Conservation (phyloP, 2,113 vertebrate species). For the Myiopsitta monachus region DNA sequence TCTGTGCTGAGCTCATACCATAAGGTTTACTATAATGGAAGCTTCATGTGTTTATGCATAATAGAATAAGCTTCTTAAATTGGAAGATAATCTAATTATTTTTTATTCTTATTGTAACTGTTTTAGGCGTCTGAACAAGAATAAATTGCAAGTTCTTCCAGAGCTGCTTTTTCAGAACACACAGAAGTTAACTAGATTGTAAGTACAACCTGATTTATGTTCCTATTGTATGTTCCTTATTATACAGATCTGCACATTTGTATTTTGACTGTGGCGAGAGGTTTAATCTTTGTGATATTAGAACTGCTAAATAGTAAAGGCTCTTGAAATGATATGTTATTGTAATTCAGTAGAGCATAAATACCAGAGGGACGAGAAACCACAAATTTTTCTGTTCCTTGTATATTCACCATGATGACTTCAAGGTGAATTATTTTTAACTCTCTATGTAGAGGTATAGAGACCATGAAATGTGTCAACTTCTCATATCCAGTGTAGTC, state of each 20-base stretch:
- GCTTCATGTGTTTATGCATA: background rate
- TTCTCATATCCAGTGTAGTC: background rate
- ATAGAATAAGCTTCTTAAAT: background rate
- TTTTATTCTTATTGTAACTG: background rate
- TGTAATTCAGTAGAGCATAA: background rate
- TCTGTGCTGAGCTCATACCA: background rate
- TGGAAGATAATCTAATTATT: background rate
- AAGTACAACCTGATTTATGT: conserved; percentile 75
- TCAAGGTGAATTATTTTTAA: background rate
- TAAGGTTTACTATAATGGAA: background rate
- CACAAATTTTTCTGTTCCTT: background rate
- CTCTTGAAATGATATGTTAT: background rate
- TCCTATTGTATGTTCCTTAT: background rate
- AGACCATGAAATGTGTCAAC: background rate
- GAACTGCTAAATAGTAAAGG: background rate
- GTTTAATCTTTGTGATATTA: background rate
- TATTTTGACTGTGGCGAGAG: background rate
- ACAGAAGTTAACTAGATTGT: conserved; percentile 94
- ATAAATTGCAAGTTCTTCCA: conserved; percentile 93
- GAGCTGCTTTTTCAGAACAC: conserved; percentile 97
- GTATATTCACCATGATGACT: background rate
- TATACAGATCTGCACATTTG: background rate
- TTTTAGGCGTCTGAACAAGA: conserved; percentile 93
- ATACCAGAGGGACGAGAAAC: background rate
- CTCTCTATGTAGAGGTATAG: background rate